Conservation (phyloP, 2,888 invertebrate species). For the Ariolimax columbianus region DNA sequence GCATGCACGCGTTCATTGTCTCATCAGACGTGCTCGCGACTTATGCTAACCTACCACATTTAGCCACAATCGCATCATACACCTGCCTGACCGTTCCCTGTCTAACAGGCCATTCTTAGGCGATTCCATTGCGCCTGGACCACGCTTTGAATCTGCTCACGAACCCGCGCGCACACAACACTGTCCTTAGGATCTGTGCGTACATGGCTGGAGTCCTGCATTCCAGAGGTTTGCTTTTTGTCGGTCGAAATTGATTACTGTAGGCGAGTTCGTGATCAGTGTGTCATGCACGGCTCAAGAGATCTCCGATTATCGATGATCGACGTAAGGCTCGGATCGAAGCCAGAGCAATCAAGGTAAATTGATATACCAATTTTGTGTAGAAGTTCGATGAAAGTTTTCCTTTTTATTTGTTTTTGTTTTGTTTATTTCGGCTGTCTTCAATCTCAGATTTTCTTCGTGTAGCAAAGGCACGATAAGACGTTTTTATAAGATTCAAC, state of each 20-base stretch:
- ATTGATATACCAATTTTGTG: neutral
- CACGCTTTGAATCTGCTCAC: neutral
- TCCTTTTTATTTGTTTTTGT: neutral
- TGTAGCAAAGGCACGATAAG: too few species aligned
- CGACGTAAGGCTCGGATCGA: neutral
- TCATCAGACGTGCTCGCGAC: neutral
- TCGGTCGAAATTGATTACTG: neutral
- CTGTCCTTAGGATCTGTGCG: neutral
- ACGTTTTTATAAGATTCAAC: too few species aligned
- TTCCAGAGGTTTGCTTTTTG: neutral
- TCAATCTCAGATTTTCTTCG: too few species aligned
- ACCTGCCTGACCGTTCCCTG: neutral
- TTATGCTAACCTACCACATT: neutral
- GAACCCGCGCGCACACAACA: neutral
- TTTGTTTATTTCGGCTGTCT: too few species aligned
- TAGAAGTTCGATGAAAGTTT: neutral
- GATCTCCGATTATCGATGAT: neutral
- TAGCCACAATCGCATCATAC: neutral
- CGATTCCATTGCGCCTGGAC: neutral
- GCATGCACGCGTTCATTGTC: neutral
- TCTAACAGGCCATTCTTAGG: neutral
- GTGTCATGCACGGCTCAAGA: neutral
- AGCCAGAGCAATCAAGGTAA: neutral
- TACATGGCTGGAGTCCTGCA: neutral
- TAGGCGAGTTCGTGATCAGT: neutral